A percentile compares a stretch with the other conserved stretches of the same genome.
Evolutionary conservation across 1,140 invertebrate genomes (phyloP).

Genomic region (Dendroctonus valens): DNA sequence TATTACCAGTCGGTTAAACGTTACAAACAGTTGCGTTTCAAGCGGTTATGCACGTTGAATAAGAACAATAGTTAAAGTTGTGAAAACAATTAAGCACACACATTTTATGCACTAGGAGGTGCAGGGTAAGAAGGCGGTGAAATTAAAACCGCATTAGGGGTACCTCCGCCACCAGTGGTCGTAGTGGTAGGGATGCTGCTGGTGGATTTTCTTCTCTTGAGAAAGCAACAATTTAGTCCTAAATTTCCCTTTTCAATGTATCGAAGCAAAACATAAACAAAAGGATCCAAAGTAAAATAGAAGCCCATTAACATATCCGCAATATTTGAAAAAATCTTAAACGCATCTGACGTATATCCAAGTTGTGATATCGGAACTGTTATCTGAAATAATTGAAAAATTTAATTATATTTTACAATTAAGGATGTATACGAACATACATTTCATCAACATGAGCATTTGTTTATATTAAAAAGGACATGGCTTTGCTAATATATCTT

Average conservation of each 20-base stretch:
- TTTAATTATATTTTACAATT: background rate
- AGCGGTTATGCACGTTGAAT: background rate
- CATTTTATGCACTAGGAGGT: slow-evolving; percentile 18
- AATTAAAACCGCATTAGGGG: slow-evolving; percentile 36
- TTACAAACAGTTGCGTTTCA: background rate
- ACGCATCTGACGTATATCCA: slow-evolving; percentile 42
- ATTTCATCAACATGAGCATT: too few relatives aligned
- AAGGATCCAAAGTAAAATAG: slow-evolving; percentile 80
- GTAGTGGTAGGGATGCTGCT: slow-evolving; percentile 37
- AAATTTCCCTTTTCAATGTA: slow-evolving; percentile 43
- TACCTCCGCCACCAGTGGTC: slow-evolving; percentile 30
- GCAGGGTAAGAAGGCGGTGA: slow-evolving; percentile 14
- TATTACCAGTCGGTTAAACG: background rate
- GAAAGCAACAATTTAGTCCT: slow-evolving; percentile 34
- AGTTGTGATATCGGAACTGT: slow-evolving; percentile 67
- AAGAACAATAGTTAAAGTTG: background rate
- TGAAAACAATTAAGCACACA: slow-evolving; percentile 1
- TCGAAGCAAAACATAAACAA: slow-evolving; percentile 74
- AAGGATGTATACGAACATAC: too few relatives aligned
- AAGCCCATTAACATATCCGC: slow-evolving; percentile 76
- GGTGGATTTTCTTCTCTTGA: slow-evolving; percentile 28
- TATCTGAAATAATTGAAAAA: slow-evolving; percentile 54
- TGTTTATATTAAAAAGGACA: too few relatives aligned
- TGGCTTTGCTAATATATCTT: too few relatives aligned
- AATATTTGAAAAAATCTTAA: slow-evolving; percentile 54